These are phyloP conservation scores for Nemotelus pantherinus DNA, from an alignment of 2,888 invertebrate species.

Conservation along the genomic window DNA sequence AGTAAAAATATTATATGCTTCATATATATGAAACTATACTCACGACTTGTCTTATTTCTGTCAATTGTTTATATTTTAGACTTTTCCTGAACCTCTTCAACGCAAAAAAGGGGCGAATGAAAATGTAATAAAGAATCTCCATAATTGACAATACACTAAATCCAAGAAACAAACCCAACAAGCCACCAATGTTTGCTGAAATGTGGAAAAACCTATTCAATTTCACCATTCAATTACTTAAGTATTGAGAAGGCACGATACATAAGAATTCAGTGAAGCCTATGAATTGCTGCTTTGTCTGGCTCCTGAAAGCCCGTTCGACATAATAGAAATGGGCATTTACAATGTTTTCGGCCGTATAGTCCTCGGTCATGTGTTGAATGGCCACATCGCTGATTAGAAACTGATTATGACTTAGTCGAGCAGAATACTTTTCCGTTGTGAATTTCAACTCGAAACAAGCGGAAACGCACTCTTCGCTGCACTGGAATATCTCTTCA, in stretches of 20 bases:
- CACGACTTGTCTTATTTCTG: background rate
- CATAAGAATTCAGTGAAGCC: constrained; percentile 84
- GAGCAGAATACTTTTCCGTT: constrained; percentile 70
- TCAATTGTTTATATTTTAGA: background rate
- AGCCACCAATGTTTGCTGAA: constrained; percentile 80
- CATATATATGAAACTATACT: background rate
- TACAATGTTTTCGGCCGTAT: constrained; percentile 70
- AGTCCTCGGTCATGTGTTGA: constrained; percentile 45
- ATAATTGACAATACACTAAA: constrained; percentile 82
- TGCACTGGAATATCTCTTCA: constrained; percentile 50
- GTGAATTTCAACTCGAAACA: constrained; percentile 78
- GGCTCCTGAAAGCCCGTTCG: constrained; percentile 75
- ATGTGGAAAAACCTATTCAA: background rate
- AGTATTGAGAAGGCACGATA: constrained; percentile 56
- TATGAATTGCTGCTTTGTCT: constrained; percentile 79
- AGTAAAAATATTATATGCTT: background rate
- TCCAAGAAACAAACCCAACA: constrained; percentile 82
- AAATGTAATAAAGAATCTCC: constrained; percentile 76
- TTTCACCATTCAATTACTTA: background rate
- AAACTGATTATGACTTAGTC: constrained; percentile 64
- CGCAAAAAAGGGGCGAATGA: constrained; percentile 70
- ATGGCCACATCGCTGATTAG: constrained; percentile 3
- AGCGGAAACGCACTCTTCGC: constrained; percentile 71
- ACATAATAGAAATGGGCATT: constrained; percentile 79
- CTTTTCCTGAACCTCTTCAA: constrained; percentile 28